Conservation (phyloP, 2,888 invertebrate genomes). For the Hartigia nigra region DNA sequence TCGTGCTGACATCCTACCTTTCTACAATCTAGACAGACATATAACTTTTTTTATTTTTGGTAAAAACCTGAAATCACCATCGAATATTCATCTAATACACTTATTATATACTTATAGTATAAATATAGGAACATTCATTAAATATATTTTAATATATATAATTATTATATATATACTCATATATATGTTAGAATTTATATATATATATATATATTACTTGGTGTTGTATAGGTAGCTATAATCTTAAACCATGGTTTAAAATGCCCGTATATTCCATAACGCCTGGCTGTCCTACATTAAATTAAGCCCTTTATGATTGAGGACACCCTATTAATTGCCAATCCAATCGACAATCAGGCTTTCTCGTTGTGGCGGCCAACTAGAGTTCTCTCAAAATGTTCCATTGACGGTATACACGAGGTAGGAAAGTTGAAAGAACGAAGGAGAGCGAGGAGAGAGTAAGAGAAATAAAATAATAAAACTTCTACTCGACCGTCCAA, state of each 20-base stretch:
- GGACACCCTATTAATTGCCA: neutral
- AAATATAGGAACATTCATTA: constrained; percentile 67
- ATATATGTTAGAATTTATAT: constrained; percentile 36
- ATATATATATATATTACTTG: constrained; percentile 57
- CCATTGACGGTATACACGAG: too few relatives aligned
- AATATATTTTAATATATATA: constrained; percentile 61
- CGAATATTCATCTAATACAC: constrained; percentile 63
- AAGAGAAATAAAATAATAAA: neutral
- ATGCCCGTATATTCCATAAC: constrained; percentile 59
- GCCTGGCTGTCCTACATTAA: constrained; percentile 35
- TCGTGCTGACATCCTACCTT: constrained; percentile 10
- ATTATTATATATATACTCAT: constrained; percentile 21
- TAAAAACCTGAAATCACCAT: constrained; percentile 65
- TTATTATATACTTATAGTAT: constrained; percentile 62
- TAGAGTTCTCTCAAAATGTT: neutral
- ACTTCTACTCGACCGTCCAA: neutral
- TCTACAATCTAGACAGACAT: constrained; percentile 56
- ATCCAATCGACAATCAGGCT: neutral
- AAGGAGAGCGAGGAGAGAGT: neutral
- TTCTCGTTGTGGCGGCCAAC: neutral
- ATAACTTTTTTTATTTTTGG: constrained; percentile 51
- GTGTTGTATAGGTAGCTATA: constrained; percentile 60
- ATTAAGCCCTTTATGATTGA: neutral
- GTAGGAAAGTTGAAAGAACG: neutral
- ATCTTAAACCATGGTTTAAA: constrained; percentile 55